Evolutionary conservation across 2,888 invertebrate species (phyloP).

Genomic region (Tinea pellionella): DNA sequence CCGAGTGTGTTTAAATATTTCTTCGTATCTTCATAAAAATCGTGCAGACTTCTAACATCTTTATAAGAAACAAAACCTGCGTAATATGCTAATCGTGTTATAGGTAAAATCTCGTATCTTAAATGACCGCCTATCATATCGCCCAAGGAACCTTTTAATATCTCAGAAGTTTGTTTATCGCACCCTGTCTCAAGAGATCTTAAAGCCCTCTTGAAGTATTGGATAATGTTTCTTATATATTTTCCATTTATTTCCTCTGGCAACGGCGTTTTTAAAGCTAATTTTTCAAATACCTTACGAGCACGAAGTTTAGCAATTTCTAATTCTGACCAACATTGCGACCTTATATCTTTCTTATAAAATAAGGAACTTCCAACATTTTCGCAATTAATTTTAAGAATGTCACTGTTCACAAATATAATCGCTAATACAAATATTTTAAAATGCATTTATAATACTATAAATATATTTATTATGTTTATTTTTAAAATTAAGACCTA

Average conservation of each 20-base stretch:
- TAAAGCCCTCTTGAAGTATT: slow-evolving; percentile 38
- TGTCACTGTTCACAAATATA: background rate
- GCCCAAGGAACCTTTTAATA: slow-evolving; percentile 40
- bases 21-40: slow-evolving; percentile 40
- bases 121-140: slow-evolving; percentile 55
- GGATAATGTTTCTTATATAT: slow-evolving; percentile 35
- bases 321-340: slow-evolving; percentile 44
- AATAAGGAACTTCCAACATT: slow-evolving; percentile 49
- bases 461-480: background rate
- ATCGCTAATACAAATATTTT: background rate
- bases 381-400: background rate
- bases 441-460: background rate
- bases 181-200: slow-evolving; percentile 23
- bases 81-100: slow-evolving; percentile 49
- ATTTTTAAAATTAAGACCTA: background rate
- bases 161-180: slow-evolving; percentile 24
- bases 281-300: slow-evolving; percentile 40
- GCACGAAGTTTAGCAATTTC: slow-evolving; percentile 45
- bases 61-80: slow-evolving; percentile 51
- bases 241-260: slow-evolving; percentile 38
- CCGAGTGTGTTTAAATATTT: slow-evolving; percentile 45
- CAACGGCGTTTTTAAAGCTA: slow-evolving; percentile 31
- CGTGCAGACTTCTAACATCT: slow-evolving; percentile 36
- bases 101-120: slow-evolving; percentile 44
- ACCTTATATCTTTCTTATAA: slow-evolving; percentile 25